Conservation (phyloP, 53 echinoderm and acorn worm genomes). For the Temnopleurus reevesii region DNA sequence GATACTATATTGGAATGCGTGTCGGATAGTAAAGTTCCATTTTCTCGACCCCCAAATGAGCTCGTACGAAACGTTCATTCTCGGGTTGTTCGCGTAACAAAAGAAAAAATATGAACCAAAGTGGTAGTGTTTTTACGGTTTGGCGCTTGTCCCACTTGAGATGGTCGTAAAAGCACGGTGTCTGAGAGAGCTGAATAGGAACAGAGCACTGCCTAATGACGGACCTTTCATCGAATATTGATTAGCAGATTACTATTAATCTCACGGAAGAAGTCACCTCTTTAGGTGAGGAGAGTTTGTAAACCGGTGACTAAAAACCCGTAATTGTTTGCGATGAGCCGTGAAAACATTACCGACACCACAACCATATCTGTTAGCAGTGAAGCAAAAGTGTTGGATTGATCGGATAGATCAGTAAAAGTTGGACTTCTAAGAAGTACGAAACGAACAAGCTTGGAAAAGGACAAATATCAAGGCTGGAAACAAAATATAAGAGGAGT, state of each 20-base stretch:
- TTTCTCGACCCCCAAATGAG: no score
- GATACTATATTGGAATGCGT: no score
- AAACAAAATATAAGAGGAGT: no score
- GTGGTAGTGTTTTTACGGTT: neutral
- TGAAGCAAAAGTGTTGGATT: neutral
- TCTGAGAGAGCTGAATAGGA: neutral
- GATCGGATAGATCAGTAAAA: neutral
- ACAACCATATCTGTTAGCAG: neutral
- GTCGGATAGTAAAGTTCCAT: no score
- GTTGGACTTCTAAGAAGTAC: neutral
- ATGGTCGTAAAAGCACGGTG: neutral
- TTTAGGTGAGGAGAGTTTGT: neutral
- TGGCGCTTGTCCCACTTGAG: neutral
- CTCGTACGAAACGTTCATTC: no score
- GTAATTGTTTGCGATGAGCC: slow-evolving; percentile 30
- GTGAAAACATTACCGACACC: neutral
- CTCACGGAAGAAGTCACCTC: neutral
- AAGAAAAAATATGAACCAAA: no score
- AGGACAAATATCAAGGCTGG: no score
- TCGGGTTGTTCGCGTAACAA: no score
- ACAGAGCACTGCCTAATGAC: slow-evolving; percentile 8
- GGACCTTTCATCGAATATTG: neutral
- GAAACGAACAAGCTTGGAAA: neutral
- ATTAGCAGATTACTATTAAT: neutral
- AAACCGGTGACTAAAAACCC: slow-evolving; percentile 8